Evolutionary conservation across 2,113 vertebrate species (phyloP).

Genomic region (Lagopus muta): DNA sequence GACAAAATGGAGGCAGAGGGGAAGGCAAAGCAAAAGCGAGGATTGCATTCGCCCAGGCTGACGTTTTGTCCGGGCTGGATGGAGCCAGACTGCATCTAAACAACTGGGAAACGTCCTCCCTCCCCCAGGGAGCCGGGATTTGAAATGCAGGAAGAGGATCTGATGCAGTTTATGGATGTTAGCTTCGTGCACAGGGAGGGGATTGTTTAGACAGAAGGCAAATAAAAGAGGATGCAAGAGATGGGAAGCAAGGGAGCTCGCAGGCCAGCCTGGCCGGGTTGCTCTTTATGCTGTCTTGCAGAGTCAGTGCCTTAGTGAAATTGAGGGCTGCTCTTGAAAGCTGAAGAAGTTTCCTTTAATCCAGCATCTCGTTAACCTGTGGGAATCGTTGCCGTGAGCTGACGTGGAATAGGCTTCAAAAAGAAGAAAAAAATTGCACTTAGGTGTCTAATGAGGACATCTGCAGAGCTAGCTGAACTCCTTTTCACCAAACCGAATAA

Average conservation of each 20-base stretch:
- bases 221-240: neutral
- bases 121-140: neutral
- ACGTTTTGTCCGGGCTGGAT: fast-evolving
- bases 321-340: neutral
- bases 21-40: fast-evolving
- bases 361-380: neutral
- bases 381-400: neutral
- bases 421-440: neutral
- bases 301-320: neutral
- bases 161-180: neutral
- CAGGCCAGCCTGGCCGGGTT: neutral
- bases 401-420: conserved; percentile 3
- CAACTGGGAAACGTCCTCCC: neutral
- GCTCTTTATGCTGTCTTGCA: neutral
- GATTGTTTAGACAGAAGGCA: neutral
- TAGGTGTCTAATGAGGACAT: conserved; percentile 22
- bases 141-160: neutral
- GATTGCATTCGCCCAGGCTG: neutral
- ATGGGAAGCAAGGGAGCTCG: fast-evolving
- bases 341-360: neutral
- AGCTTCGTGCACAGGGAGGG: neutral
- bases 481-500: conserved; percentile 38
- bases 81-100: fast-evolving
- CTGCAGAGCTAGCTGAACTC: conserved; percentile 38
- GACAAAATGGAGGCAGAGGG: neutral